Conservation (phyloP, 2,888 invertebrate species). For the Heliothis peltigera region DNA sequence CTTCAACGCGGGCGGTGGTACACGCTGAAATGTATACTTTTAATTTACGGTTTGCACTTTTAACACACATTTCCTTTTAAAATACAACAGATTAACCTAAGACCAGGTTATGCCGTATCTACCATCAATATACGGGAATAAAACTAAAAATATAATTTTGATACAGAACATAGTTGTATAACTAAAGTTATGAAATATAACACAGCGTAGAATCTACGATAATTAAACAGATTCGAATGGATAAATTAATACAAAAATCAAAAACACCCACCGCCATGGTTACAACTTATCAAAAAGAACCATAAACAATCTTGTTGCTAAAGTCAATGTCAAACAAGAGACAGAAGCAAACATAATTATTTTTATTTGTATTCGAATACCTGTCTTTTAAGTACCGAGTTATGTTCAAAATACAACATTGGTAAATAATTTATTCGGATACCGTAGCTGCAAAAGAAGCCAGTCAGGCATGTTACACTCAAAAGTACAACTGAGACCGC, state of each 20-base stretch:
- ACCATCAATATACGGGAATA: slow-evolving; percentile 12
- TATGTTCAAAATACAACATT: not conserved
- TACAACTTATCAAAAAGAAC: slow-evolving; percentile 81
- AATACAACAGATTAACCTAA: slow-evolving; percentile 53
- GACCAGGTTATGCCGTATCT: slow-evolving; percentile 74
- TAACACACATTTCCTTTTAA: slow-evolving; percentile 40
- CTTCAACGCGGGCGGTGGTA: slow-evolving; percentile 84
- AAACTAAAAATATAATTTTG: slow-evolving; percentile 60
- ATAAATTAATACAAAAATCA: slow-evolving; percentile 70
- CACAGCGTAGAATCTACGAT: slow-evolving; percentile 17
- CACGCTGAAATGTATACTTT: slow-evolving; percentile 80
- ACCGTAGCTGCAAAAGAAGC: no score
- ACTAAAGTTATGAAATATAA: slow-evolving; percentile 4
- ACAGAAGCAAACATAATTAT: slow-evolving; percentile 33
- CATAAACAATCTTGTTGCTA: slow-evolving; percentile 59
- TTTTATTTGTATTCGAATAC: not conserved
- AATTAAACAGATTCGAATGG: slow-evolving; percentile 73
- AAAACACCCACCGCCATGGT: slow-evolving; percentile 89
- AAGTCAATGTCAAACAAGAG: slow-evolving; percentile 54
- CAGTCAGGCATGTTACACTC: no score
- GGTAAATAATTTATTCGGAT: no score
- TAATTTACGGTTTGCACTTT: slow-evolving; percentile 57
- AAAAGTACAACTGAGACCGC: no score
- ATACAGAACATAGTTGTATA: slow-evolving; percentile 17
- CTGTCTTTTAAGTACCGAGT: slow-evolving; percentile 25